Evolutionary conservation across 2,888 invertebrate species (phyloP).

Genomic region (Apamea monoglypha): DNA sequence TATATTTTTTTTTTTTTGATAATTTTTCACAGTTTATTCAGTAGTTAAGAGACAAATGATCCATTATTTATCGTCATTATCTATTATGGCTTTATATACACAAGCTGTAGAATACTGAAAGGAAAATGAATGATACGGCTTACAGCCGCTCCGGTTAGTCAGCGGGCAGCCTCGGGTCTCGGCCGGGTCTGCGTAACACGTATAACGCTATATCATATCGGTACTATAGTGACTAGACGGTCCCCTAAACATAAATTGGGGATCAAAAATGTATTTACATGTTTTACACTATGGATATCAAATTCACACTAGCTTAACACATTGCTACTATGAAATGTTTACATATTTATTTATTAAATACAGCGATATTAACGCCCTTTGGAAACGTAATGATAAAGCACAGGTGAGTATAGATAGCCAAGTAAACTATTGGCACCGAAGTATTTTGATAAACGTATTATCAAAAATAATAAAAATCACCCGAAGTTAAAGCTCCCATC

Average conservation of each 20-base stretch:
- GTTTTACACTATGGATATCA: conserved; percentile 81
- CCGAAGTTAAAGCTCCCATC: conserved; percentile 76
- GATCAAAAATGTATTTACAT: conserved; percentile 82
- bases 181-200: conserved; percentile 59
- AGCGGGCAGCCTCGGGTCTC: conserved; percentile 50
- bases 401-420: conserved; percentile 68
- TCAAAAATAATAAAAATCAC: conserved; percentile 80
- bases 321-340: conserved; percentile 72
- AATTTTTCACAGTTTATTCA: conserved; percentile 52
- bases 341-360: conserved; percentile 72
- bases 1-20: conserved; percentile 40
- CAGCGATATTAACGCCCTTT: conserved; percentile 74
- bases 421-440: conserved; percentile 76
- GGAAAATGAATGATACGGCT: conserved; percentile 72
- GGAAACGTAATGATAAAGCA: conserved; percentile 73
- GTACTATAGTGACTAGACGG: conserved; percentile 87
- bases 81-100: conserved; percentile 78
- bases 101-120: conserved; percentile 82
- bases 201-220: conserved; percentile 72
- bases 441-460: conserved; percentile 75
- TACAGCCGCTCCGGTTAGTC: conserved; percentile 70
- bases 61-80: conserved; percentile 53
- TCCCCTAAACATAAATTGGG: conserved; percentile 77
- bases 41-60: conserved; percentile 56
- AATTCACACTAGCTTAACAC: conserved; percentile 85